Evolutionary conservation across 2,113 vertebrate genomes (phyloP), one percentile per base, ranked within the genome.

Genomic region (Oncorhynchus masou): DNA sequence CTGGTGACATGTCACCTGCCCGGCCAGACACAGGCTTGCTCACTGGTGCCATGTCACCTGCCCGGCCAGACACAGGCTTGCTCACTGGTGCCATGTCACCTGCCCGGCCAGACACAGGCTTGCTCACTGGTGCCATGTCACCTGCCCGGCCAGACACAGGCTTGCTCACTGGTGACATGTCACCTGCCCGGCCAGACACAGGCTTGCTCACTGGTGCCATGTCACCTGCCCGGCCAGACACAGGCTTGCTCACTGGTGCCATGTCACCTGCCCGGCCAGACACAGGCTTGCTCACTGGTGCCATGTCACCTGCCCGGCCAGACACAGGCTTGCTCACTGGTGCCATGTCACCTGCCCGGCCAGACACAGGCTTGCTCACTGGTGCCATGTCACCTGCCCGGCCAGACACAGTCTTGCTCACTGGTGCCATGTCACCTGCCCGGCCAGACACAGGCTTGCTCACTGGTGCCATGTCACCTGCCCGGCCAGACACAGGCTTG

Each of bases 391-490:
- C 80, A 81, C 76, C 80, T 79, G 80, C 68, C 65, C n/a, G n/a
- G n/a, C n/a, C n/a, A n/a, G n/a, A n/a, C n/a, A n/a, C n/a, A n/a
- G n/a, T n/a, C n/a, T n/a, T n/a, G n/a, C n/a, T n/a, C n/a, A n/a
- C n/a, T n/a, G n/a, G n/a, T n/a, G n/a, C n/a, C 69, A 74, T 45
- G 68, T 68, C 80, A 81, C 76, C 80, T 79, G 80, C 68, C 65
- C n/a, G n/a, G n/a, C n/a, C n/a, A n/a, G n/a, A n/a, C n/a, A n/a
- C n/a, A n/a, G n/a, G n/a, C n/a, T n/a, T n/a, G n/a, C n/a, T n/a
- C n/a, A n/a, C n/a, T n/a, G n/a, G n/a, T n/a, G n/a, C n/a, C 69
- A 74, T 45, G 68, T 68, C 80, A 81, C 76, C 80, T 79, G 80
- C 68, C 65, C 65, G 20, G 65, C 68, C 73, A 66, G 62, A 59